phyloP scores from a whole-genome alignment of 2,113 vertebrate genomes.

The Anser cygnoides region DNA sequence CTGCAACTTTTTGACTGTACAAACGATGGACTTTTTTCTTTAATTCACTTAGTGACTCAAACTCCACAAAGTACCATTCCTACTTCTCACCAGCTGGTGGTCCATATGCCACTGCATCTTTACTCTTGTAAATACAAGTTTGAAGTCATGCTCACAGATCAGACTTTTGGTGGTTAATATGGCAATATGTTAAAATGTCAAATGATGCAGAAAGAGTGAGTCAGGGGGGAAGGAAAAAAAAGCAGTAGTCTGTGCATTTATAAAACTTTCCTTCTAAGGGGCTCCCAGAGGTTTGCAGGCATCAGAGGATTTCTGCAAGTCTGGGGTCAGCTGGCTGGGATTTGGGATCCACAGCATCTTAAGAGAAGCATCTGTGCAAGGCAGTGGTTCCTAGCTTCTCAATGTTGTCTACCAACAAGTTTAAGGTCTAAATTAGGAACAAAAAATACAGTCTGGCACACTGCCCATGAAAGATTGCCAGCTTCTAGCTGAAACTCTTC shows the following conservation, averaged over 20 bases:
- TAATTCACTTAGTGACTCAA: constrained; percentile 43
- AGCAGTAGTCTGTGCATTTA: not conserved
- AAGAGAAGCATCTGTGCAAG: not conserved
- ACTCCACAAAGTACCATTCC: constrained; percentile 27
- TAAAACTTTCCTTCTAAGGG: not conserved
- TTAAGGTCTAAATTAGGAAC: constrained; percentile 37
- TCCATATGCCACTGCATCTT: constrained; percentile 31
- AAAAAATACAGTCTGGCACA: constrained; percentile 30
- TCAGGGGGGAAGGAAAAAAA: not conserved
- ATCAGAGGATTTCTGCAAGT: not conserved
- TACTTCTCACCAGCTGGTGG: constrained; percentile 53
- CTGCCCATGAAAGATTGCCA: constrained; percentile 43
- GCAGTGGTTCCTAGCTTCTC: constrained; percentile 2
- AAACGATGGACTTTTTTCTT: not conserved
- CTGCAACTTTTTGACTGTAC: not conserved
- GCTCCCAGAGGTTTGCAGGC: not conserved
- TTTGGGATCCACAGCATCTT: not conserved
- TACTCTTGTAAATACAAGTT: constrained; percentile 45
- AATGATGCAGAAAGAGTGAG: constrained; percentile 27
- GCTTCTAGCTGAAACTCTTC: constrained; percentile 24
- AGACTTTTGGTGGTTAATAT: constrained; percentile 58
- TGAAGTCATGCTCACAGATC: constrained; percentile 42
- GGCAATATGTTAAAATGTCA: constrained; percentile 61
- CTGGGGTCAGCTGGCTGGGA: not conserved
- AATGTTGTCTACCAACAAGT: constrained; percentile 14